Base-by-base conservation (phyloP, 2,797 vertebrate genomes). In the Parotocinclus haroldoi region DNA sequence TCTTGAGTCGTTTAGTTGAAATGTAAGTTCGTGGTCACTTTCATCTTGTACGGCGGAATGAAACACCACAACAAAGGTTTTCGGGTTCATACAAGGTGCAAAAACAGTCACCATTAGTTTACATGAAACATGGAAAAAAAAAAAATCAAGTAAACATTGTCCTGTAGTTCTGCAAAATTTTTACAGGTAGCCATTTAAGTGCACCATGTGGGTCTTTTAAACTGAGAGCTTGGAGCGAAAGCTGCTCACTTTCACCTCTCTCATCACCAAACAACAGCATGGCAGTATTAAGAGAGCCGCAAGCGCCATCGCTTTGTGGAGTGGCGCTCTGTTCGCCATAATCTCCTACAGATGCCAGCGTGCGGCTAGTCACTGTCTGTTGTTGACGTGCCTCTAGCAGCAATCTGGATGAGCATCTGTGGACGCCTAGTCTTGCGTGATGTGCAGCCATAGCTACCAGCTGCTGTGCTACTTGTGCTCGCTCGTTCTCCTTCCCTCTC, bases 371-470 rank as follows among this genome's bases (percentile, higher is more conserved):
- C 40, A 56, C 74, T 79, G 75, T 79, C 78, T 75, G 78, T 66
- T 71, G 68, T 70, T 75, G 73, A 78, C 75, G 75, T 64, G 71
- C 79, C 75, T 72, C 75, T 73, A 75, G 77, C 79, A 68, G 73
- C 77, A 79, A 81, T 81, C 79, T 81, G 79, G 79, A 79, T 66
- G 71, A 79, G 72, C 77, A 79, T 77, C 77, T 81, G 79, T 77
- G 75, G 63, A 72, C 61, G 77, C 73, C 75, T 75, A 75, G 77
- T 73, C 70, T 78, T 71, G 79, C 75, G 75, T 75, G 77, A 80
- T 65, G 72, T 75, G 64, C 74, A 72, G 36, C 51, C 77, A 71
- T 74, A 65, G 51, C 73, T 69, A 79, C 77, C 77, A 79, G 75
- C 70, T 78, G 76, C 76, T 80, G 76, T 69, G 59, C 55, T 72